Base-by-base conservation (phyloP, 2,113 vertebrate species). In the Gasterosteus aculeatus region DNA sequence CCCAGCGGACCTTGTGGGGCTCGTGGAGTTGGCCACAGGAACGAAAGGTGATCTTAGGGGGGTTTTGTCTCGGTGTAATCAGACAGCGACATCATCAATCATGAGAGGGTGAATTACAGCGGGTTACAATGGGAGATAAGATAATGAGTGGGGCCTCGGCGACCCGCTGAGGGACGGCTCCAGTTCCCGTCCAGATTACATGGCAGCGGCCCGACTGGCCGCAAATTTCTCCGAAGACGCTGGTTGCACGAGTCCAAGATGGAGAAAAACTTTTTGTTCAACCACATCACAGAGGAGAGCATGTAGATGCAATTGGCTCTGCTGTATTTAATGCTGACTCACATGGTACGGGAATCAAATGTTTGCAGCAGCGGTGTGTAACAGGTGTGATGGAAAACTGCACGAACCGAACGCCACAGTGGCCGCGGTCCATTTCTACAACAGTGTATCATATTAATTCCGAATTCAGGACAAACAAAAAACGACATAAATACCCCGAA, bases 71-170 rank as follows among this genome's bases (percentile, higher is more conserved):
- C 68, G 79, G 81, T 90, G 90, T 93, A 93, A 93, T 94, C 90
- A 92, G 91, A 92, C 92, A 91, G 89, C 85, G 78, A 88, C 87
- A 92, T 94, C 90, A 91, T 92, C 93, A 87, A 90, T 92, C 91
- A 87, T 87, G 92, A 88, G 82, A 66, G 83, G 78, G 88, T 88
- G 86, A 90, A 93, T 93, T 91, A 93, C 89, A 85, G 90, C 68
- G 41, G 87, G 81, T 77, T 67, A 93, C 93, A 94, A 93, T 80
- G 72, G 89, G 77, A 84, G 89, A 89, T 91, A 90, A 87, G 91
- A 92, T 93, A 93, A 93, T 90, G 91, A 92, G 79, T 51, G 85
- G 86, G 89, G 84, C 86, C 82, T 72, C 76, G 44, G 84, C 42
- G 74, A 74, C 58, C 88, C 47, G 80, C 19, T 51, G 85, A 85